A percentile compares a stretch with the other conserved stretches of the same genome.
phyloP scores from a whole-genome alignment of 2,797 vertebrate genomes.

The Sebastes kiyomatsui region DNA sequence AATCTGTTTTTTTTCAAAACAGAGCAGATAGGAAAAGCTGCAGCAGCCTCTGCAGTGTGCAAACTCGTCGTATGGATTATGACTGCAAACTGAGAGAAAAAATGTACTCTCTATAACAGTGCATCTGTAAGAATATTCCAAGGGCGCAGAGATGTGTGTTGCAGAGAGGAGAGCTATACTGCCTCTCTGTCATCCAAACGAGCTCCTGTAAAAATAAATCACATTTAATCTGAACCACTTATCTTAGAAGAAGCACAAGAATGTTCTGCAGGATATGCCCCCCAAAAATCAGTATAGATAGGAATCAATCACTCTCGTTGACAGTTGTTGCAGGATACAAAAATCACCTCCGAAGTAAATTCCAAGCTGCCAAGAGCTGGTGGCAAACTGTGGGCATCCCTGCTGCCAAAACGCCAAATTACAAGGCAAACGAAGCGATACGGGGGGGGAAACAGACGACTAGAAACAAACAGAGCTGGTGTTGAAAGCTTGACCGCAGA shows the following conservation, averaged over 20 bases:
- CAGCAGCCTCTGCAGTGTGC: conserved; percentile 73
- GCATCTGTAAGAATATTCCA: conserved; percentile 70
- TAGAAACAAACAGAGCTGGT: background rate
- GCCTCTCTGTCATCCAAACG: conserved; percentile 66
- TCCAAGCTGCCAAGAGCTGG: conserved; percentile 63
- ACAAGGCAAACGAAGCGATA: background rate
- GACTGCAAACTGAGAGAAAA: conserved; percentile 43
- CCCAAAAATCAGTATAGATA: conserved; percentile 19
- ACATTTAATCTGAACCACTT: conserved; percentile 47
- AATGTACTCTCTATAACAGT: conserved; percentile 16
- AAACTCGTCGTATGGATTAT: conserved; percentile 35
- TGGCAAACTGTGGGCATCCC: conserved; percentile 67
- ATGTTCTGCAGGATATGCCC: conserved; percentile 47
- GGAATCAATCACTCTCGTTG: conserved; percentile 65
- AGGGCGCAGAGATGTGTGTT: conserved; percentile 51
- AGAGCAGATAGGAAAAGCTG: conserved; percentile 44
- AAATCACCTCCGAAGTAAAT: conserved; percentile 77
- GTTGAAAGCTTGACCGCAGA: conserved; percentile 49
- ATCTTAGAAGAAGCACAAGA: conserved; percentile 42
- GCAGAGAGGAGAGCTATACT: conserved; percentile 45
- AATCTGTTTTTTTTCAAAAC: conserved; percentile 33
- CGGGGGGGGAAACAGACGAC: background rate
- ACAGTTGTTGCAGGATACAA: conserved; percentile 69
- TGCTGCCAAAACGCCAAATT: conserved; percentile 32
- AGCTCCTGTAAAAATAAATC: conserved; percentile 52